Base-by-base conservation (phyloP, 2,888 invertebrate genomes). In the Eupithecia subfuscata region DNA sequence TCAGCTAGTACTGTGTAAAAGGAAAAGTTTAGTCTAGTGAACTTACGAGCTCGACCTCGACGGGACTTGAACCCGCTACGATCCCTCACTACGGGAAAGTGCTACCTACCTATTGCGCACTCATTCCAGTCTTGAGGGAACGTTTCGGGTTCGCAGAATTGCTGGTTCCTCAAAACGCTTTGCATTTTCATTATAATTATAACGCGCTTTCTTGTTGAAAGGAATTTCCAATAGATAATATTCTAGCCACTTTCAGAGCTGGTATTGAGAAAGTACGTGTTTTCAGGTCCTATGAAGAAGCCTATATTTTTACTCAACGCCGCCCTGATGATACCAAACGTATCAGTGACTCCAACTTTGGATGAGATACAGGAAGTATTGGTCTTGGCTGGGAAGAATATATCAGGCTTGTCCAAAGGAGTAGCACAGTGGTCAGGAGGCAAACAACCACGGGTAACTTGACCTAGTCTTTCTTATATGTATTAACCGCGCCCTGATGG, bases 391-490 rank as follows among this genome's bases (percentile, higher is more conserved):
- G 98, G 98, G 12, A 97, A 97, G 92, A 96, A 96, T 81, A 98
- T 99, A 80, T 97, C 98, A 0, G 97, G 97, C 25, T 97, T 98
- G 63, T 96, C 98, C 0, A 98, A 98, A 90, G 98, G 98, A 43
- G 98, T 99, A 34, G 97, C 98, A 0, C 98, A 98, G 87, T 99
- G 99, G 99, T 97, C 97, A 8, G 97, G 97, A 69, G 97, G 97
- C 68, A 96, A 96, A 85, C 91, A 92, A 2, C 87, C 90, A 5
- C 88, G 92, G 92, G 94, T 94, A 90, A 81, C 22, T 78, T 40
- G 43, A 48, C n/a, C 76, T 48, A 11, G 37, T 67, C 67, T 67
- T 22, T 9, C 52, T 2, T 37, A 12, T 37, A 56, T 56, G 14
- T 40, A 40, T n/a, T 52, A 9, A 56, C 56, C 22, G 22, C 11